Evolutionary conservation across 2,888 invertebrate genomes (phyloP), one percentile per base, ranked within the genome.

Genomic region (Tanytarsus gracilentus): DNA sequence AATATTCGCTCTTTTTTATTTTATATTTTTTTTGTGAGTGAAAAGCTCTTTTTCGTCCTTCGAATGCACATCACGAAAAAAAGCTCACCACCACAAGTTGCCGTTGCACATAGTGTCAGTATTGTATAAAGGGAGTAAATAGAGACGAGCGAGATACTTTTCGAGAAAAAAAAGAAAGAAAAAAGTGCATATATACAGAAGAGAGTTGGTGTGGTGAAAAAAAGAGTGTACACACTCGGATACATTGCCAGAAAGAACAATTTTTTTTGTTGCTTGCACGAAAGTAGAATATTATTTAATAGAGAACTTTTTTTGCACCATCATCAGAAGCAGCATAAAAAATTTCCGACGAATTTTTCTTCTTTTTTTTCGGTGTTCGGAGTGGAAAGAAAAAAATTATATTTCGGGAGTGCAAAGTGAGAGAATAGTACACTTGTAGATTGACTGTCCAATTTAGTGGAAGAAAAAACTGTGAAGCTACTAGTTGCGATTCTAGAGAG

Each of bases 341-440:
- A 39, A 56, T 48, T 48, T 23, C 30, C 55, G 44, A 48, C 58
- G 58, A 23, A 8, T 21, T 29, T 16, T 16, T 33, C 23, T 52
- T 55, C 16, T 16, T 51, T 30, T 56, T 18, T 58, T 58, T 58
- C 30, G 58, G 58, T 58, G 58, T 58, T 58, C 58, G 58, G 18
- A 23, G 44, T 27, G 30, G 40, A 44, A 44, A 44, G 11, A 23
- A 44, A 44, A 44, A 44, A 33, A 33, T n/a, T 33, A 52, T 52
- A 29, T 51, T 58, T 44, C 58, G 58, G 29, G 58, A 58, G 44
- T 39, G 25, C 26, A 56, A 56, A 26, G 55, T 58, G 48, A 58
- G n/a, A n/a, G n/a, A n/a, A n/a, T n/a, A 58, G 58, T 58, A 58
- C 58, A 58, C 58, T 58, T 58, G 58, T 58, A 58, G 58, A 44